These are phyloP conservation scores for Vanessa tameamea DNA, from an alignment of 1,140 invertebrate species.

Conservation along the genomic window DNA sequence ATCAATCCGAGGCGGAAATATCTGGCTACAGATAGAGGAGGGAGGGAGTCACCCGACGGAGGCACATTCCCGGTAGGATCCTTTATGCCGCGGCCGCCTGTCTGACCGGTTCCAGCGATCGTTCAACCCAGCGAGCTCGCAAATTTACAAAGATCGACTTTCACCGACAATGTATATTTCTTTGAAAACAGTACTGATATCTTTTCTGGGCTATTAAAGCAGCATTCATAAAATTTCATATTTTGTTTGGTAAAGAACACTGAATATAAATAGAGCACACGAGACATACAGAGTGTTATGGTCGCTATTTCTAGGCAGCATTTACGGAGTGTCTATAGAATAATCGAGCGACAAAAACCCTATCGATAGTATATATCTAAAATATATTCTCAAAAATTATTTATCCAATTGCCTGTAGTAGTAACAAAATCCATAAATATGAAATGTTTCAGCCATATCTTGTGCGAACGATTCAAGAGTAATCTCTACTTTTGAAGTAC, in stretches of 20 bases:
- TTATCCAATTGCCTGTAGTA: too few relatives aligned
- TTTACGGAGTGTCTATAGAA: too few relatives aligned
- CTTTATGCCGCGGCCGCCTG: slow-evolving; percentile 58
- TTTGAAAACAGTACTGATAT: slow-evolving; percentile 23
- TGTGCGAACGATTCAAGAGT: background rate
- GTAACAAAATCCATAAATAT: background rate
- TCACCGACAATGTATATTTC: slow-evolving; percentile 24
- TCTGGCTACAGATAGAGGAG: slow-evolving; percentile 51
- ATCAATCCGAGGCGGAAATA: slow-evolving; percentile 59
- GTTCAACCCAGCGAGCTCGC: slow-evolving; percentile 70
- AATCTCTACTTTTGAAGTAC: slow-evolving; percentile 17
- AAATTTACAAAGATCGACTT: slow-evolving; percentile 52
- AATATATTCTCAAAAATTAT: too few relatives aligned
- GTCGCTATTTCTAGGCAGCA: too few relatives aligned
- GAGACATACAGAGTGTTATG: too few relatives aligned
- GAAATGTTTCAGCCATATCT: background rate
- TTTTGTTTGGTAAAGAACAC: too few relatives aligned
- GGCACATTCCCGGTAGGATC: slow-evolving; percentile 67
- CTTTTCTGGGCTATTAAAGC: too few relatives aligned
- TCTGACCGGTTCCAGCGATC: slow-evolving; percentile 73
- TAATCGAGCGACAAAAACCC: too few relatives aligned
- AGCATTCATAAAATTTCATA: too few relatives aligned
- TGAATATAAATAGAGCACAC: too few relatives aligned
- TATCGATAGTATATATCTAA: too few relatives aligned
- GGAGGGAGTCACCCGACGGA: slow-evolving; percentile 42